phyloP scores from a whole-genome alignment of 2,888 invertebrate species.

The Craniophora ligustri region DNA sequence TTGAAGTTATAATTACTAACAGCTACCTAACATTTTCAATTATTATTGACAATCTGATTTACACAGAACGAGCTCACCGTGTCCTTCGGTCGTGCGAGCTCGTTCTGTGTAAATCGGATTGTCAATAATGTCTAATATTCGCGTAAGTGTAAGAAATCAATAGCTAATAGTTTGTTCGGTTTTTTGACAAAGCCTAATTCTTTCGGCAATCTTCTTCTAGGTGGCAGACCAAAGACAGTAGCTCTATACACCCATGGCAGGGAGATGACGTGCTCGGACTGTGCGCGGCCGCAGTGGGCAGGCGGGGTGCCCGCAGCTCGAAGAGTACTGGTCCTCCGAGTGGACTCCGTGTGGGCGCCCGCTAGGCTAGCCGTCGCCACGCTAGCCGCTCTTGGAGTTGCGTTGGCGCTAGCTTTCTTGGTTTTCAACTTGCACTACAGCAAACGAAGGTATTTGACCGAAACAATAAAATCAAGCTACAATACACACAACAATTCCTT shows the following conservation, averaged over 20 bases:
- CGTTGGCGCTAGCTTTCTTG: constrained; percentile 92
- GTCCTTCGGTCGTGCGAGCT: too few relatives aligned
- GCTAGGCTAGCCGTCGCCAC: constrained; percentile 93
- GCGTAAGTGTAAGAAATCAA: too few relatives aligned
- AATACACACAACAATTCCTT: too few relatives aligned
- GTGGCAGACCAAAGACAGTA: constrained; percentile 91
- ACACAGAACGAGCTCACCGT: too few relatives aligned
- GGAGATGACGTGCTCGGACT: constrained; percentile 90
- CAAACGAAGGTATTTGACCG: constrained; percentile 94
- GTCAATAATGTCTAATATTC: too few relatives aligned
- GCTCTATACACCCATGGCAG: constrained; percentile 91
- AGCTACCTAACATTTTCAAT: too few relatives aligned
- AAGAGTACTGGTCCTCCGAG: constrained; percentile 91
- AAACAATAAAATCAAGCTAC: too few relatives aligned
- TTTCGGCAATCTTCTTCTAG: constrained; percentile 80
- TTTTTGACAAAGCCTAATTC: too few relatives aligned
- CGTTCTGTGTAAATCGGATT: too few relatives aligned
- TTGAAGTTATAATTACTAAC: too few relatives aligned
- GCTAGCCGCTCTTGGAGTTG: constrained; percentile 92
- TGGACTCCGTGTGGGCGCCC: constrained; percentile 93
- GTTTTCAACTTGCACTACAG: constrained; percentile 95
- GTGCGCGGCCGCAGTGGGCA: constrained; percentile 91
- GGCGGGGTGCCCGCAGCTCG: constrained; percentile 94
- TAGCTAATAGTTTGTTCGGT: too few relatives aligned
- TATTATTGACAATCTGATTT: too few relatives aligned